Conservation (phyloP, 30 jellyfish, hydroid and myxozoan species). For the Aurelia sp. region DNA sequence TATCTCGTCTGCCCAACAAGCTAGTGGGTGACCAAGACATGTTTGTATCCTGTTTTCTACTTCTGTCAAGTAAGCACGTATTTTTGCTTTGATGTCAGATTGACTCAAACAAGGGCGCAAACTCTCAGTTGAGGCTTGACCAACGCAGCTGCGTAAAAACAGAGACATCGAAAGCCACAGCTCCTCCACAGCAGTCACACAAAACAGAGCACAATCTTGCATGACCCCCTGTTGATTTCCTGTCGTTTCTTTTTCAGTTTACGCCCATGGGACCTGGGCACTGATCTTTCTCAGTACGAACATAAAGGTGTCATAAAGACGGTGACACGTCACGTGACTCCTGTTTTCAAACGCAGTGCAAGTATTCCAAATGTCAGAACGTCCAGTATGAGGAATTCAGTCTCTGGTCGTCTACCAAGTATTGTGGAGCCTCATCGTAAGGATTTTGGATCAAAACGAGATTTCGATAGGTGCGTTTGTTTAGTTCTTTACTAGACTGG, state of each 20-base stretch:
- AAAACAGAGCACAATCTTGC: not conserved
- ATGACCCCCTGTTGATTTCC: not conserved
- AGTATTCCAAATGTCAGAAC: slow-evolving; percentile 68
- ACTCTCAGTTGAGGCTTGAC: too few relatives aligned
- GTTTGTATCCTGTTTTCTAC: too few relatives aligned
- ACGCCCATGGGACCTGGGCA: slow-evolving; percentile 98
- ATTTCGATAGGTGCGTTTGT: slow-evolving; percentile 37
- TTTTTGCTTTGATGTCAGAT: too few relatives aligned
- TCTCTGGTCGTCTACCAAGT: slow-evolving; percentile 67
- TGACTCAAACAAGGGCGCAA: too few relatives aligned
- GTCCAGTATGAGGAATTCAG: slow-evolving; percentile 19
- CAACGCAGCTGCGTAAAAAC: too few relatives aligned
- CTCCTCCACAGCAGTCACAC: not conserved
- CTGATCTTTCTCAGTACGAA: slow-evolving; percentile 91
- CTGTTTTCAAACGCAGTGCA: slow-evolving; percentile 80
- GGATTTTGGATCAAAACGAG: slow-evolving; percentile 43
- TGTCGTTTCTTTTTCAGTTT: slow-evolving; percentile 56
- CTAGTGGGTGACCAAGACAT: too few relatives aligned
- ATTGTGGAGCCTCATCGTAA: slow-evolving; percentile 80
- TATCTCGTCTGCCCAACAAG: too few relatives aligned
- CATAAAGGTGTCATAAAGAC: slow-evolving; percentile 84
- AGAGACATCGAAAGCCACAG: not conserved
- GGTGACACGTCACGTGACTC: slow-evolving; percentile 82
- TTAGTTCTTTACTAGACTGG: too few relatives aligned
- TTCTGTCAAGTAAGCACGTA: too few relatives aligned